These are phyloP conservation scores for Erynnis tages DNA, from an alignment of 2,888 invertebrate genomes.

Conservation along the genomic window DNA sequence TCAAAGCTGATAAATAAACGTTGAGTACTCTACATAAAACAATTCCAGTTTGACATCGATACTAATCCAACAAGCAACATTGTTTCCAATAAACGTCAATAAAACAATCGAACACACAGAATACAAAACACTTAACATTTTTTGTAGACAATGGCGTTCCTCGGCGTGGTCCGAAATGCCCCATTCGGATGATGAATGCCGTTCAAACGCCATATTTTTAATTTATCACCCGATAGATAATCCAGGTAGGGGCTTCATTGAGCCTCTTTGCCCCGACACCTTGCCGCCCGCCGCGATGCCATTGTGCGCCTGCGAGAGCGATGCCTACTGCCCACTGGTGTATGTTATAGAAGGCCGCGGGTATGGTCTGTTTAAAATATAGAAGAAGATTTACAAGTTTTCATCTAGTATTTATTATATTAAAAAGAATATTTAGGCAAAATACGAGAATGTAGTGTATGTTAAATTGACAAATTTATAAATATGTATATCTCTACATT, in stretches of 20 bases:
- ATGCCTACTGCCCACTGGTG: slow-evolving; percentile 33
- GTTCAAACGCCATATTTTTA: slow-evolving; percentile 75
- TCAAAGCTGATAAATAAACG: too few species aligned
- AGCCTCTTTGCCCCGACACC: slow-evolving; percentile 48
- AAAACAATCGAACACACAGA: slow-evolving; percentile 35
- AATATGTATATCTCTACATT: too few species aligned
- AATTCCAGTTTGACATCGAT: neutral
- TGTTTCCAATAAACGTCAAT: slow-evolving; percentile 13
- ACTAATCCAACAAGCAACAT: neutral
- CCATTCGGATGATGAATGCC: slow-evolving; percentile 74
- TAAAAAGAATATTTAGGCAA: too few species aligned
- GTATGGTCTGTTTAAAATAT: neutral
- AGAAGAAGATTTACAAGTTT: too few species aligned
- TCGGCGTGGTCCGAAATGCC: slow-evolving; percentile 47
- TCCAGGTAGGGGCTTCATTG: slow-evolving; percentile 76
- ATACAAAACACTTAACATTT: slow-evolving; percentile 39
- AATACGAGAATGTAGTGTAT: too few species aligned
- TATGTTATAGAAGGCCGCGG: slow-evolving; percentile 31
- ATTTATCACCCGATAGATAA: slow-evolving; percentile 76
- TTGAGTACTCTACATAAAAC: too few species aligned
- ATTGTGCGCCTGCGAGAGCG: slow-evolving; percentile 48
- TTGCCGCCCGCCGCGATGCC: slow-evolving; percentile 66
- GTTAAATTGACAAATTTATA: too few species aligned
- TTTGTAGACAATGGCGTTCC: slow-evolving; percentile 38
- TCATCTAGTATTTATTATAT: too few species aligned